Evolutionary conservation across 1,140 invertebrate species (phyloP).

Genomic region (Drosophila nigromelanica): DNA sequence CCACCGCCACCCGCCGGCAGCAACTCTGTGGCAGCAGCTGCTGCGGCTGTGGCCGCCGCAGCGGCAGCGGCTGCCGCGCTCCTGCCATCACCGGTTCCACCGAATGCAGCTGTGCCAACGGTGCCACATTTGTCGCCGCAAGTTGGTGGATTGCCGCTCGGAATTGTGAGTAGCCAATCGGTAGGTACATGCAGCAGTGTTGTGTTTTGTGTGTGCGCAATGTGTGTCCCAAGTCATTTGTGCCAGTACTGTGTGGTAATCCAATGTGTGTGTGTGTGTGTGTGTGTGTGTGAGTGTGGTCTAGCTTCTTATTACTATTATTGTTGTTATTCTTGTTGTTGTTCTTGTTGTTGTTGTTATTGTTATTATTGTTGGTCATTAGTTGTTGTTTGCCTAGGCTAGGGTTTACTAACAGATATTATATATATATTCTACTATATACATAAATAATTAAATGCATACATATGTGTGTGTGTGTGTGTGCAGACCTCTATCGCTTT

Average conservation of each 20-base stretch:
- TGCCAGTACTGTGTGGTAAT: conserved; percentile 45
- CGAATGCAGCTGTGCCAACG: conserved; percentile 64
- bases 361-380: conserved; percentile 50
- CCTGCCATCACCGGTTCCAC: conserved; percentile 62
- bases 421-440: conserved; percentile 11
- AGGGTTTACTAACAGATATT: conserved; percentile 52
- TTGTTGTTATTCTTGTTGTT: conserved; percentile 39
- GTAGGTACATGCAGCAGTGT: conserved; percentile 73
- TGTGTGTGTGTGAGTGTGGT: conserved; percentile 47
- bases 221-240: conserved; percentile 51
- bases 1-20: conserved; percentile 86
- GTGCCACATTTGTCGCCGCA: conserved; percentile 79
- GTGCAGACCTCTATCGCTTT: neutral
- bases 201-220: conserved; percentile 53
- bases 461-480: conserved; percentile 2
- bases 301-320: conserved; percentile 39
- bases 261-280: conserved; percentile 29
- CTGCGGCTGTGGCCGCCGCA: conserved; percentile 69
- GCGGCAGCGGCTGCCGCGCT: conserved; percentile 61
- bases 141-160: conserved; percentile 81
- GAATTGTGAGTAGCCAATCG: conserved; percentile 84
- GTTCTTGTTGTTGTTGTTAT: conserved; percentile 51
- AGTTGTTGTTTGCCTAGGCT: conserved; percentile 63
- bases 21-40: conserved; percentile 55
- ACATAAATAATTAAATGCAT: conserved; percentile 22